Conservation (phyloP, 2,797 vertebrate species). For the Notoglanidium macrostoma region DNA sequence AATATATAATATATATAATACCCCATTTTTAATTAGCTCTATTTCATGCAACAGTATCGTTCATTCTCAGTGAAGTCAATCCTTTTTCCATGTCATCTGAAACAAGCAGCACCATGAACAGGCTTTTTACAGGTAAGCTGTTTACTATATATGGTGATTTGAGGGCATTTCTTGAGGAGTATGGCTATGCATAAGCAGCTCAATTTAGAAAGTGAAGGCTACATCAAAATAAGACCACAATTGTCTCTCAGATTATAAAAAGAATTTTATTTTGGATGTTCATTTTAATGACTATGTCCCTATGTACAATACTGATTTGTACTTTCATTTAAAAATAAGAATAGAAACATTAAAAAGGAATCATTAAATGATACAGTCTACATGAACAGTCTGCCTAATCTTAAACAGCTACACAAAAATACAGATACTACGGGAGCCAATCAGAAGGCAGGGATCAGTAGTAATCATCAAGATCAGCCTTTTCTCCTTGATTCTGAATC, state of each 20-base stretch:
- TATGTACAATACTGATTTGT: constrained; percentile 52
- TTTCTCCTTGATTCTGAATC: constrained; percentile 87
- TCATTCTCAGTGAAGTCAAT: no score
- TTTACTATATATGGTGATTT: no score
- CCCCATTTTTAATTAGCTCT: no score
- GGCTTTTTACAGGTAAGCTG: no score
- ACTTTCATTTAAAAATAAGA: constrained; percentile 28
- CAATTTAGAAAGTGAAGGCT: no score
- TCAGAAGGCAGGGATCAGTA: constrained; percentile 71
- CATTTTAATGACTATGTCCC: constrained; percentile 29
- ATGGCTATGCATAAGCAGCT: no score
- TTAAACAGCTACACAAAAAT: not conserved
- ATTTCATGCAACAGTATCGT: no score
- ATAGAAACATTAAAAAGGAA: constrained; percentile 5
- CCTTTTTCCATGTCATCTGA: no score
- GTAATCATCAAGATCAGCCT: constrained; percentile 77
- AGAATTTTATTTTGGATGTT: constrained; percentile 47
- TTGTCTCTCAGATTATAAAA: constrained; percentile 5
- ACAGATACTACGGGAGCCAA: constrained; percentile 42
- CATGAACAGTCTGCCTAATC: not conserved
- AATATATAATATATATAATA: no score
- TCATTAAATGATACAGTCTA: not conserved
- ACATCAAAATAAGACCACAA: no score
- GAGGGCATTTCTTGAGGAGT: no score
- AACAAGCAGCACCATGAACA: no score